Evolutionary conservation across 2,888 invertebrate genomes (phyloP).

Genomic region (Ormyrus pomaceus): DNA sequence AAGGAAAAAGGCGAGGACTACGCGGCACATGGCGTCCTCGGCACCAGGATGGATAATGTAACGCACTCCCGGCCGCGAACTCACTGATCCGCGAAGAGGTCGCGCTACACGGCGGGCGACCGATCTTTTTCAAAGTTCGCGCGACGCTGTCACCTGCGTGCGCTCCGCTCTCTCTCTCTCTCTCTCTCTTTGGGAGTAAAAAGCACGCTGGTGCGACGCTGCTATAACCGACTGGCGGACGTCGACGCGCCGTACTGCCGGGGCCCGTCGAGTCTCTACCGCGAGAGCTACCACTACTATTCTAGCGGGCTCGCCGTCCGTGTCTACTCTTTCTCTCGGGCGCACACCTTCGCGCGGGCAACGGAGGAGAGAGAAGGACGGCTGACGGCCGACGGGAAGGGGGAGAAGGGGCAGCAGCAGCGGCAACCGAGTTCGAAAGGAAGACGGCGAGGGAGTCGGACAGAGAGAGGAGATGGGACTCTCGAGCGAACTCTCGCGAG

Average conservation of each 20-base stretch:
- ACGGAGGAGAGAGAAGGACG: neutral
- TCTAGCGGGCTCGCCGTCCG: neutral
- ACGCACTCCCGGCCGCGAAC: no score
- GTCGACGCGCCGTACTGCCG: conserved; percentile 35
- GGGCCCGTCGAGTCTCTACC: conserved; percentile 33
- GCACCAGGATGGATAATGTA: no score
- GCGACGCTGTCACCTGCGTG: neutral
- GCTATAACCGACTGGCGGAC: conserved; percentile 28
- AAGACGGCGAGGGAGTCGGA: conserved; percentile 7
- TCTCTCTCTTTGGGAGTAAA: neutral
- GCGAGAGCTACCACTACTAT: conserved; percentile 17
- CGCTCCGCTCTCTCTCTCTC: conserved; percentile 3
- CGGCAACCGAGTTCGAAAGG: neutral
- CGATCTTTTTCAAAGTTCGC: no score
- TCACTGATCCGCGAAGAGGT: no score
- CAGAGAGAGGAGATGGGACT: neutral
- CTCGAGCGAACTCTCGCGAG: conserved; percentile 14
- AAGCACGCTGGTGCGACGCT: no score
- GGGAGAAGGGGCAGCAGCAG: neutral
- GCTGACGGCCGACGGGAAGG: neutral
- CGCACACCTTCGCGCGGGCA: neutral
- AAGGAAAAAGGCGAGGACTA: no score
- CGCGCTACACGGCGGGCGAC: no score
- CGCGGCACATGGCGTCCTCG: no score
- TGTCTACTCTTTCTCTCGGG: conserved; percentile 20